Evolutionary conservation across 1,140 invertebrate genomes (phyloP), one percentile per base, ranked within the genome.

Genomic region (Parasteatoda tepidariorum): DNA sequence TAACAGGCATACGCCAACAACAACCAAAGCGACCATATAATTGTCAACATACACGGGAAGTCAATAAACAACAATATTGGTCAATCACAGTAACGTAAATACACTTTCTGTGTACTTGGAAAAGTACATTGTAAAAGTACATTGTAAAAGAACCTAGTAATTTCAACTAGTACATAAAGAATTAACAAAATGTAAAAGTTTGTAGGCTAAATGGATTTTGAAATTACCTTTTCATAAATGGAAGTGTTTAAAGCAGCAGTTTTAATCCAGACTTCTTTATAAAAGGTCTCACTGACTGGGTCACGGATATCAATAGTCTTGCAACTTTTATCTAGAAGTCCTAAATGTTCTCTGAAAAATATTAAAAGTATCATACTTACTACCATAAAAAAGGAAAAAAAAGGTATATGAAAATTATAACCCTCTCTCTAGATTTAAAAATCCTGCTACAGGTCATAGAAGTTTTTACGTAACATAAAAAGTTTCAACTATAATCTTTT

Each of bases 161-260:
- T 48, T 48, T 48, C 18, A n/a, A n/a, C n/a, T n/a, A n/a, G n/a
- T n/a, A n/a, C n/a, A 9, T 18, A 48, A 48, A 48, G 41, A 48
- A 7, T 48, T n/a, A 48, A 54, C 18, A 13, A 18, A 18, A 6
- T 73, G 26, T 34, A 66, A 76, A n/a, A n/a, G n/a, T n/a, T n/a
- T n/a, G n/a, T n/a, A n/a, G n/a, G n/a, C n/a, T n/a, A n/a, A n/a
- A n/a, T 18, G 1, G 62, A n/a, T 6, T 34, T 34, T 59, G 61
- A 33, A 59, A 33, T 61, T 67, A 95, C 95, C 90, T 96, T 92
- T 87, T 97, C 96, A 89, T 93, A 98, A 33, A 96, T 93, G 85
- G 93, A 92, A 0, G 96, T 97, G 88, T 98, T 98, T 62, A 89
- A 88, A 41, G 90, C 91, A 6, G 96, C 96, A 61, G 92, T 94